phyloP scores from a whole-genome alignment of 2,113 vertebrate species.

The Lucifuga dentata region DNA sequence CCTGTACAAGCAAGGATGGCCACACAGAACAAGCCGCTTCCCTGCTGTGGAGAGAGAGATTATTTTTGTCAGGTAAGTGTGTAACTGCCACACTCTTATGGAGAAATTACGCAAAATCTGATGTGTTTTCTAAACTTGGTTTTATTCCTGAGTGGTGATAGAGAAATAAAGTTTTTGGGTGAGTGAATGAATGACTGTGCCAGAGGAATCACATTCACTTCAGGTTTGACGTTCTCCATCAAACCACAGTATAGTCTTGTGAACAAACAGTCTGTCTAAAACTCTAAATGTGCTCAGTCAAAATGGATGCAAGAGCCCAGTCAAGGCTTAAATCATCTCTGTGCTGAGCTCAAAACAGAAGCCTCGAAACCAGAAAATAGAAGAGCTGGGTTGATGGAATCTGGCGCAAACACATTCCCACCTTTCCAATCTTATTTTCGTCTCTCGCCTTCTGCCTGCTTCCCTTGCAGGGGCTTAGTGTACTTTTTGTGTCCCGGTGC shows the following conservation, averaged over 20 bases:
- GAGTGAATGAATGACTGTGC: constrained; percentile 62
- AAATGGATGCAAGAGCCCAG: constrained; percentile 77
- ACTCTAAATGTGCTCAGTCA: constrained; percentile 78
- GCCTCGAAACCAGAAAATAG: constrained; percentile 78
- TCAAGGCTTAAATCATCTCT: constrained; percentile 82
- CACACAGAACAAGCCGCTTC: not conserved
- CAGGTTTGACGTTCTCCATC: constrained; percentile 76
- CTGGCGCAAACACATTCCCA: constrained; percentile 83
- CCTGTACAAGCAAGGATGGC: constrained; percentile 25
- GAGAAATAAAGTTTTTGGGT: constrained; percentile 69
- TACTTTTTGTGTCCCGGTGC: constrained; percentile 86
- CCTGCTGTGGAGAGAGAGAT: constrained; percentile 24
- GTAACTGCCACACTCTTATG: constrained; percentile 32
- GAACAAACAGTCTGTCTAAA: constrained; percentile 79
- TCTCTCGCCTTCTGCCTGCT: constrained; percentile 78
- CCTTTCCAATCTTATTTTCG: constrained; percentile 84
- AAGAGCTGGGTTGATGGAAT: constrained; percentile 80
- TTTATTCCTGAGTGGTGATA: constrained; percentile 57
- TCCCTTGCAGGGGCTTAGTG: constrained; percentile 82
- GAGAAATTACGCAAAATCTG: constrained; percentile 57
- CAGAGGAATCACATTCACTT: constrained; percentile 66
- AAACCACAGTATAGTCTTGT: constrained; percentile 72
- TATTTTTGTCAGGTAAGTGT: constrained; percentile 43
- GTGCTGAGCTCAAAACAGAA: constrained; percentile 79
- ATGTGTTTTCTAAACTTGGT: constrained; percentile 40